A percentile compares a stretch with the other conserved stretches of the same genome.
These are phyloP conservation scores for Cryptocheilus praepositus DNA, from an alignment of 2,888 invertebrate species.

Conservation along the genomic window DNA sequence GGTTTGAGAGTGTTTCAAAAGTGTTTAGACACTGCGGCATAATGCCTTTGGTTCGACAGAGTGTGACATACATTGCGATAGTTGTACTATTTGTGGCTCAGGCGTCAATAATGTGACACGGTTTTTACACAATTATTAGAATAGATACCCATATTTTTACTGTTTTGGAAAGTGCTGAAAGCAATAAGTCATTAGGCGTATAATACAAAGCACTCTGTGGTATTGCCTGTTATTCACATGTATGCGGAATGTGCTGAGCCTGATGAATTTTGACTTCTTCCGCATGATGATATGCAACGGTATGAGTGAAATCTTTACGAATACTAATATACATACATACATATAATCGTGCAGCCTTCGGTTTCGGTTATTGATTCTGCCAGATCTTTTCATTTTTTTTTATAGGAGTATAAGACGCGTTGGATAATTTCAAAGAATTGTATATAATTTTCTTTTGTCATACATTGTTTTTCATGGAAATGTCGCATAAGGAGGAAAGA, in stretches of 20 bases:
- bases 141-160: slow-evolving; percentile 47
- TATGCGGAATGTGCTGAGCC: slow-evolving; percentile 17
- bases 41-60: slow-evolving; percentile 21
- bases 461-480: slow-evolving; percentile 17
- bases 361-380: neutral
- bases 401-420: slow-evolving; percentile 25
- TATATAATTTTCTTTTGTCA: slow-evolving; percentile 31
- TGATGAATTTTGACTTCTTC: slow-evolving; percentile 13
- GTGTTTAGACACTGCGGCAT: slow-evolving; percentile 21
- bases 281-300: slow-evolving; percentile 12
- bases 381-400: slow-evolving; percentile 6
- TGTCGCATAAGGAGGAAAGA: slow-evolving; percentile 17
- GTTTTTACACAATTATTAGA: slow-evolving; percentile 57
- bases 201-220: slow-evolving; percentile 59
- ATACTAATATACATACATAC: slow-evolving; percentile 2
- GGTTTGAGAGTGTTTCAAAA: too few relatives aligned
- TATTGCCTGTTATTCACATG: slow-evolving; percentile 55
- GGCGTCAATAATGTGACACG: slow-evolving; percentile 48
- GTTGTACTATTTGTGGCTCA: slow-evolving; percentile 30
- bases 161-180: slow-evolving; percentile 53
- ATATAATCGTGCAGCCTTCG: neutral
- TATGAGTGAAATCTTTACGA: slow-evolving; percentile 1
- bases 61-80: slow-evolving; percentile 20
- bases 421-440: slow-evolving; percentile 30
- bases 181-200: slow-evolving; percentile 62